A percentile compares a stretch with the other conserved stretches of the same genome.
Conservation (phyloP, 2,888 invertebrate species). For the Synergus itoensis region DNA sequence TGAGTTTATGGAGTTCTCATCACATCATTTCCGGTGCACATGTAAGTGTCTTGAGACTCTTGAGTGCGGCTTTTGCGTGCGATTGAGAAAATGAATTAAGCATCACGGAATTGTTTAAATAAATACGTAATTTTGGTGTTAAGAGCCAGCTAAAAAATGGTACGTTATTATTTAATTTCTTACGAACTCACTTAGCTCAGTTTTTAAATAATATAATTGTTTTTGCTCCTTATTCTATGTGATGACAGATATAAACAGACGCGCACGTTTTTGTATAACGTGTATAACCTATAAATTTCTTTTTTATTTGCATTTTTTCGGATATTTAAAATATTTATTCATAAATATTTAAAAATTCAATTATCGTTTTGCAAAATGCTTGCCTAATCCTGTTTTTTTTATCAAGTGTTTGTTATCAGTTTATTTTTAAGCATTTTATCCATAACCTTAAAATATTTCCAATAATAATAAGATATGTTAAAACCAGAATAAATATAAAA, state of each 20-base stretch:
- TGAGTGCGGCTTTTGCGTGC: not conserved
- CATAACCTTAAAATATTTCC: not conserved
- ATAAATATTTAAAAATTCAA: not conserved
- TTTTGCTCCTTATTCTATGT: not conserved
- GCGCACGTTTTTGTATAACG: not conserved
- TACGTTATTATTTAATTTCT: not conserved
- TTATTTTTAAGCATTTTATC: not conserved
- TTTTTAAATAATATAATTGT: not conserved
- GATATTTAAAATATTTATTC: not conserved
- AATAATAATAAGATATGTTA: not conserved
- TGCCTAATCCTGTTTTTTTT: not conserved
- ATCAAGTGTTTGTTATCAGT: not conserved
- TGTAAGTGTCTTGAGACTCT: not conserved
- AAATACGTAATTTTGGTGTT: not conserved
- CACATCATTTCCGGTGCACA: constrained; percentile 15
- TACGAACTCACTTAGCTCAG: not conserved
- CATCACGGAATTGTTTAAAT: not conserved
- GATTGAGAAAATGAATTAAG: not conserved
- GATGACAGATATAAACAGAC: constrained; percentile 25
- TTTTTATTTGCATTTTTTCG: not conserved
- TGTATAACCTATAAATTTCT: not conserved
- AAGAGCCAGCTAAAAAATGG: not conserved
- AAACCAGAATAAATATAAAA: not conserved
- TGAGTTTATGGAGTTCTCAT: not conserved
- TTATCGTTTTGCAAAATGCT: not conserved